Conservation (phyloP, 2,888 invertebrate species). For the Trimorus sp. region DNA sequence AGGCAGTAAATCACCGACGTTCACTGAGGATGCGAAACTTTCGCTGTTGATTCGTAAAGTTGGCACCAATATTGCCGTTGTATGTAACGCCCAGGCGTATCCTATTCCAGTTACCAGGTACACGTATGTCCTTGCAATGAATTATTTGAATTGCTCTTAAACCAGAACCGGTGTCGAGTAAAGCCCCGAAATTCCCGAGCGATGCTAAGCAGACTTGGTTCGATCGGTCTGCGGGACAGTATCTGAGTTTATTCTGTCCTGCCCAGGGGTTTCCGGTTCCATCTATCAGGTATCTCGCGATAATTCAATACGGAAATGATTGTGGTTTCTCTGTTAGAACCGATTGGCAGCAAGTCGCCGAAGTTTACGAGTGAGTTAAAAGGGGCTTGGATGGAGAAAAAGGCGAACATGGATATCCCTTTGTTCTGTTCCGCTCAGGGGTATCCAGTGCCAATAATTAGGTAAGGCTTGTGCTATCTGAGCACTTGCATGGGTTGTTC, state of each 20-base stretch:
- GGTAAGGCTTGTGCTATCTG: constrained; percentile 78
- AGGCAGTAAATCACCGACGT: constrained; percentile 84
- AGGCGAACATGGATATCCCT: constrained; percentile 80
- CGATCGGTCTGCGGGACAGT: constrained; percentile 85
- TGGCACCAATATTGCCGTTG: constrained; percentile 78
- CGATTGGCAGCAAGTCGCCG: constrained; percentile 85
- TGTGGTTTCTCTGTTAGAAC: constrained; percentile 80
- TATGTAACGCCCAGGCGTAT: constrained; percentile 83
- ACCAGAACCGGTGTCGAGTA: constrained; percentile 85
- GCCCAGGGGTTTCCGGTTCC: constrained; percentile 89
- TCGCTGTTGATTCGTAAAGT: constrained; percentile 76
- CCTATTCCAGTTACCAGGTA: constrained; percentile 83
- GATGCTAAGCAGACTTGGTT: constrained; percentile 83
- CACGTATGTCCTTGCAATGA: constrained; percentile 44
- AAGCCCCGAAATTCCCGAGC: constrained; percentile 81
- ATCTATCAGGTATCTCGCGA: constrained; percentile 81
- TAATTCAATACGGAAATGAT: constrained; percentile 8
- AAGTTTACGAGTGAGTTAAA: constrained; percentile 81
- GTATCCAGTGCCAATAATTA: constrained; percentile 84
- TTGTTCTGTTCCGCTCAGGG: constrained; percentile 89
- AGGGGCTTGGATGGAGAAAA: constrained; percentile 77
- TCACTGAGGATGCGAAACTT: constrained; percentile 84
- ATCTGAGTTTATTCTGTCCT: constrained; percentile 87
- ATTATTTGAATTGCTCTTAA: constrained; percentile 4
- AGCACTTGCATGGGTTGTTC: not conserved